These are phyloP conservation scores for Thomomys bottae DNA, from an alignment of 2,113 vertebrate species.

Conservation along the genomic window DNA sequence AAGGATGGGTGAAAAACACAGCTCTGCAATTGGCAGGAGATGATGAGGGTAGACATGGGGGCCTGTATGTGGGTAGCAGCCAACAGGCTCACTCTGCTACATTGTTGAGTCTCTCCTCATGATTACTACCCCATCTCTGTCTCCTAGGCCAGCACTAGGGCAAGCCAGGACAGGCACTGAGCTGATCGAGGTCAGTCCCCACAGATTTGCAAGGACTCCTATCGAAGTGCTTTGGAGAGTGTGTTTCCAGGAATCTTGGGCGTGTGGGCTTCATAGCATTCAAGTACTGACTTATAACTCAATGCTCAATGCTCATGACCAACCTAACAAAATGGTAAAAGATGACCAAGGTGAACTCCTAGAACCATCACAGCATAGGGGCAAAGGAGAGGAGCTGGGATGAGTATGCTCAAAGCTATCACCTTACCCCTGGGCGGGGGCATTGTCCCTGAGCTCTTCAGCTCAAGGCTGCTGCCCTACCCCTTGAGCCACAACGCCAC, in stretches of 20 bases:
- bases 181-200: background rate
- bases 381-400: too few species aligned
- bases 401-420: fast-evolving
- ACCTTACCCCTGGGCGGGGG: too few species aligned
- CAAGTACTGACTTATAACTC: background rate
- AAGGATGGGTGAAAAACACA: conserved; percentile 35
- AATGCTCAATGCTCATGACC: background rate
- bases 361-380: background rate
- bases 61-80: too few species aligned
- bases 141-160: background rate
- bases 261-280: background rate
- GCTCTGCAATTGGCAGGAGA: background rate
- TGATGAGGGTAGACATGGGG: background rate
- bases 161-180: background rate
- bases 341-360: background rate
- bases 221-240: background rate
- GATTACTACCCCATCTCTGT: background rate
- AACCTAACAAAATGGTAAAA: background rate
- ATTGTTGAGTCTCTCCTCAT: fast-evolving
- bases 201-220: background rate
- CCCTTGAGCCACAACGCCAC: too few species aligned
- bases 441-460: too few species aligned
- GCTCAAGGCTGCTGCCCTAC: too few species aligned
- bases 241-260: background rate
- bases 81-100: fast-evolving